Evolutionary conservation across 2,888 invertebrate genomes (phyloP).

Genomic region (Eupithecia subumbrata): DNA sequence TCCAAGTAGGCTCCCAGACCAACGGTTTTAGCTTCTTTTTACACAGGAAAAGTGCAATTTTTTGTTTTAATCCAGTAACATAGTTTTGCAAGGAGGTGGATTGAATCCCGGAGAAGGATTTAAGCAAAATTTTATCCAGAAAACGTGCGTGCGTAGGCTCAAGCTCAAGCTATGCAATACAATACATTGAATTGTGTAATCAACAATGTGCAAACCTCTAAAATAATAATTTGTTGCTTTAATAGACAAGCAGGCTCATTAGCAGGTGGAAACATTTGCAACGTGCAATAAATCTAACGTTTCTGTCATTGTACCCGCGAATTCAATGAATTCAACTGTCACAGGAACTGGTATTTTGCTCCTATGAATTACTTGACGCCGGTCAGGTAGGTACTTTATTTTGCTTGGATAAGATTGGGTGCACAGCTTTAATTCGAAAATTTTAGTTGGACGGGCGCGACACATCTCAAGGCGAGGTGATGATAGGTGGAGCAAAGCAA

Average conservation of each 20-base stretch:
- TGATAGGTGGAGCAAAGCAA: no score
- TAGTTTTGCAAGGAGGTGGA: no score
- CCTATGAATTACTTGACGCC: conserved; percentile 14
- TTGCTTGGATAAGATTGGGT: background rate
- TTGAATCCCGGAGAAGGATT: no score
- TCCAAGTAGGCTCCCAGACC: no score
- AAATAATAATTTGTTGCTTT: conserved; percentile 34
- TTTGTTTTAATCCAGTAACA: no score
- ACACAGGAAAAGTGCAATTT: no score
- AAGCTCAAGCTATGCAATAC: no score
- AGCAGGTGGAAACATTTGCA: conserved; percentile 39
- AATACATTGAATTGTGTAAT: conserved; percentile 10
- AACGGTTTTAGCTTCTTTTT: no score
- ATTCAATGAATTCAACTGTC: conserved; percentile 36
- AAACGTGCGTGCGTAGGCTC: no score
- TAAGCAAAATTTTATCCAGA: no score
- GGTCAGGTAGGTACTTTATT: background rate
- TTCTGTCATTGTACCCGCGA: conserved; percentile 30
- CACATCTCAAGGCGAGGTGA: no score
- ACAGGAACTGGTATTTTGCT: conserved; percentile 12
- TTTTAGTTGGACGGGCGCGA: no score
- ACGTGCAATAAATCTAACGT: conserved; percentile 38
- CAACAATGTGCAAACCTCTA: conserved; percentile 16
- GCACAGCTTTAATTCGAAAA: background rate
- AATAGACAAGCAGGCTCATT: conserved; percentile 37